Base-by-base conservation (phyloP, 2,888 invertebrate species). In the Timema cristinae region DNA sequence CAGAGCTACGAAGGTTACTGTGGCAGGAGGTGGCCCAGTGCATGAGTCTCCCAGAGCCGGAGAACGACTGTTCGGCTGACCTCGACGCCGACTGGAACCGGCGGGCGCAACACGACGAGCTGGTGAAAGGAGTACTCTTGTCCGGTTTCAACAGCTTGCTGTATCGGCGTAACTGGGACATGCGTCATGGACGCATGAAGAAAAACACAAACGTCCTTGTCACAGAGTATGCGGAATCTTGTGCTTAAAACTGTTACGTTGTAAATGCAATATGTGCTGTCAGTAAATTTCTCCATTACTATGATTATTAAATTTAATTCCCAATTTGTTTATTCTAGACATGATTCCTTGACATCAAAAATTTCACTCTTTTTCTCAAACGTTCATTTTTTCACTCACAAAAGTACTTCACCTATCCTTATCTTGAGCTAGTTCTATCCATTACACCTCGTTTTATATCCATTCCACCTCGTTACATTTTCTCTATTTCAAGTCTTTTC, bases 121-220 rank as follows among this genome's bases (percentile, higher is more conserved):
- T 91, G 67, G 83, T 86, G 0, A 82, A 85, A 50, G 89, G 85
- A 0, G 82, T 87, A 0, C 76, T 91, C 11, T 79, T 89, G 47
- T 85, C 88, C 0, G 89, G 89, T 0, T 82, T 87, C 10, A 86
- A 89, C 75, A 83, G 85, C 0, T 71, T 90, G 9, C 77, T 90
- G 56, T 78, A 81, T 9, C 83, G 84, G 0, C 83, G 81, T 73
- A 81, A 82, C 71, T 82, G 81, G 67, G 85, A 88, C 63, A 81
- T 84, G 56, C 84, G 84, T 13, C 88, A 87, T 72, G 87, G 88
- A 5, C 83, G 84, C 59, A 74, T 87, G 66, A 84, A 80, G 66
- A 85, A 83, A 4, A 81, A 80, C 0, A 81, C 82, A 51, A 81
- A 82, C 6, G 77, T 86, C 5, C 79, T 80, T 16, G 59, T 85